These are phyloP conservation scores for Caenorhabditis latens DNA, from an alignment of 1,140 invertebrate genomes.

Conservation along the genomic window DNA sequence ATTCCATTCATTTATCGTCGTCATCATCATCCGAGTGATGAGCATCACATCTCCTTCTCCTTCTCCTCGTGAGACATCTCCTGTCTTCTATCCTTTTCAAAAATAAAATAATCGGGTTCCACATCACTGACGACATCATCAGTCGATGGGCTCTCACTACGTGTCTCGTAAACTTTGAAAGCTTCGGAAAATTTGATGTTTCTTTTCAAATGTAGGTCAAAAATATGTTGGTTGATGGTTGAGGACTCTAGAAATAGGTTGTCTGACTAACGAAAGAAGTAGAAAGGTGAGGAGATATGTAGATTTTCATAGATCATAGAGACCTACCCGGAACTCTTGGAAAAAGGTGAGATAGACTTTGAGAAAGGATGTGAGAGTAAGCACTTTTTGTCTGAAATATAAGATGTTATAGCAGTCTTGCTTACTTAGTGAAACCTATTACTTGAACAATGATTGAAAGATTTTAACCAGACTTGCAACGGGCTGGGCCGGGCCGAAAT, in stretches of 20 bases:
- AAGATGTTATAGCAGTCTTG: no score
- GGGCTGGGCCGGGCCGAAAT: no score
- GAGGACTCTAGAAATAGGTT: not conserved
- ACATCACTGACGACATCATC: slow-evolving; percentile 48
- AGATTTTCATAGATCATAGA: slow-evolving; percentile 6
- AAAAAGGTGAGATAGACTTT: no score
- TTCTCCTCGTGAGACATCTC: not conserved
- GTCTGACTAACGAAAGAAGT: not conserved
- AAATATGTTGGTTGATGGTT: not conserved
- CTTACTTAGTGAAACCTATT: no score
- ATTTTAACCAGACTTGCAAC: no score
- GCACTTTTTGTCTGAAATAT: no score
- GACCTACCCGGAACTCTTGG: not conserved
- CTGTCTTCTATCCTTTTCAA: not conserved
- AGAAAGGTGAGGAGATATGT: not conserved
- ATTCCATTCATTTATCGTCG: slow-evolving; percentile 47
- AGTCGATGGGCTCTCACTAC: slow-evolving; percentile 7
- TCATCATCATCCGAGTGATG: slow-evolving; percentile 29
- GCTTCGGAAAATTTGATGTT: slow-evolving; percentile 23
- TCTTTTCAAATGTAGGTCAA: slow-evolving; percentile 34
- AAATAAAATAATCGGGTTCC: slow-evolving; percentile 45
- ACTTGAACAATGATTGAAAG: no score
- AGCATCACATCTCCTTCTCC: slow-evolving; percentile 6
- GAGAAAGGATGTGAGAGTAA: no score
- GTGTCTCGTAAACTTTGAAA: slow-evolving; percentile 43